Percentiles rank a stretch among this genome's conserved stretches.
Conservation (phyloP, 2,888 invertebrate species). For the Holacanthella duospinosa region DNA sequence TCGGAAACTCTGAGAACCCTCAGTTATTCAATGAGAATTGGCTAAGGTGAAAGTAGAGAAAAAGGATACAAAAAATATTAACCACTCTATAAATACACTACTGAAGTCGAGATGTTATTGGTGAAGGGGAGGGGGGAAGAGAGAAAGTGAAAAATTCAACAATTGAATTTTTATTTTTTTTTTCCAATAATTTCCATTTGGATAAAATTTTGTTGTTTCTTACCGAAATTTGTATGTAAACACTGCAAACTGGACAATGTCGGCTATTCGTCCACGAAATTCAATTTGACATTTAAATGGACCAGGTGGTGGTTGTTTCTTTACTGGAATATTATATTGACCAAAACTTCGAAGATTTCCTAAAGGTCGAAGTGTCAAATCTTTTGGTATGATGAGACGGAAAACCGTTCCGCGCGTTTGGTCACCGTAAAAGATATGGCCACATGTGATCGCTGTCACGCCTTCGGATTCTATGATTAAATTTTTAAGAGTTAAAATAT, state of each 20-base stretch:
- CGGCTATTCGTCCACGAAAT: conserved; percentile 55
- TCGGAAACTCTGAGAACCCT: too few species aligned
- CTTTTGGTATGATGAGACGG: conserved; percentile 32
- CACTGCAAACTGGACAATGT: conserved; percentile 61
- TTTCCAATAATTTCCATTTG: too few species aligned
- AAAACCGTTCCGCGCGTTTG: conserved; percentile 28
- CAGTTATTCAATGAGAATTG: too few species aligned
- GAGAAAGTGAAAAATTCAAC: too few species aligned
- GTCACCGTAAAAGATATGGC: conserved; percentile 33
- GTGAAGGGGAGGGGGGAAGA: too few species aligned
- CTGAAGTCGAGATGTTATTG: too few species aligned
- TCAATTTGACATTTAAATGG: conserved; percentile 56
- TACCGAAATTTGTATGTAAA: conserved; percentile 67
- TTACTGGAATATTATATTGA: conserved; percentile 15
- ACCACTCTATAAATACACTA: too few species aligned
- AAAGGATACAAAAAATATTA: too few species aligned
- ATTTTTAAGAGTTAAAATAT: too few species aligned
- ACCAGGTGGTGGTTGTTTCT: conserved; percentile 41
- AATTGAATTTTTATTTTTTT: too few species aligned
- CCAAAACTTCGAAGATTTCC: conserved; percentile 20
- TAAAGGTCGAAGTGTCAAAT: conserved; percentile 16
- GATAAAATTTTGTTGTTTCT: too few species aligned
- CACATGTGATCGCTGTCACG: conserved; percentile 29
- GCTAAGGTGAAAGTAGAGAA: too few species aligned
- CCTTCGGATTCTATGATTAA: conserved; percentile 24